Evolutionary conservation across 2,888 invertebrate genomes (phyloP).

Genomic region (Pheosia tremula): DNA sequence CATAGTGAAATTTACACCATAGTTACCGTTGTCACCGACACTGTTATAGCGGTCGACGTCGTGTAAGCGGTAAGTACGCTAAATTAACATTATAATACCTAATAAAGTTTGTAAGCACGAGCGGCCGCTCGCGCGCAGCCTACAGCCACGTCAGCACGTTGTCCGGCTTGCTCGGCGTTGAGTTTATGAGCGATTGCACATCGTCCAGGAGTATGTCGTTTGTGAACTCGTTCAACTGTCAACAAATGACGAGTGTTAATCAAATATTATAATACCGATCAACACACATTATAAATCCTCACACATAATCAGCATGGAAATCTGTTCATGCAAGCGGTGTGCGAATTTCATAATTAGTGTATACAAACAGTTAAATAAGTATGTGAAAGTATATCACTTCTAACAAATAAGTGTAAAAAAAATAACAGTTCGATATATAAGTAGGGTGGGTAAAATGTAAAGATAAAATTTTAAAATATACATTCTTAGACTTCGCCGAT

Average conservation of each 20-base stretch:
- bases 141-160: conserved; percentile 95
- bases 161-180: conserved; percentile 93
- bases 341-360: too few species aligned
- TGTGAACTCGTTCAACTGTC: conserved; percentile 93
- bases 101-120: conserved; percentile 53
- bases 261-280: background rate
- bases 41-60: conserved; percentile 46
- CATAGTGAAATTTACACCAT: conserved; percentile 73
- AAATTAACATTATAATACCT: conserved; percentile 49
- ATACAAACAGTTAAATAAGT: too few species aligned
- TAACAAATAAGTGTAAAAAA: too few species aligned
- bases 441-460: too few species aligned
- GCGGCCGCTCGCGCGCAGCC: conserved; percentile 30
- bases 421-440: too few species aligned
- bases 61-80: conserved; percentile 47
- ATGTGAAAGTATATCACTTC: too few species aligned
- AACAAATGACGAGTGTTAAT: conserved; percentile 40
- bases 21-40: conserved; percentile 60
- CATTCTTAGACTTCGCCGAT: too few species aligned
- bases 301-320: too few species aligned
- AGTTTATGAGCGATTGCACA: conserved; percentile 95
- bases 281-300: too few species aligned
- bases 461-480: too few species aligned
- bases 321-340: too few species aligned
- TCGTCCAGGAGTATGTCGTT: conserved; percentile 94